A percentile compares a stretch with the other conserved stretches of the same genome.
phyloP scores from a whole-genome alignment of 2,113 vertebrate species.

The human (Homo sapiens) region DNA sequence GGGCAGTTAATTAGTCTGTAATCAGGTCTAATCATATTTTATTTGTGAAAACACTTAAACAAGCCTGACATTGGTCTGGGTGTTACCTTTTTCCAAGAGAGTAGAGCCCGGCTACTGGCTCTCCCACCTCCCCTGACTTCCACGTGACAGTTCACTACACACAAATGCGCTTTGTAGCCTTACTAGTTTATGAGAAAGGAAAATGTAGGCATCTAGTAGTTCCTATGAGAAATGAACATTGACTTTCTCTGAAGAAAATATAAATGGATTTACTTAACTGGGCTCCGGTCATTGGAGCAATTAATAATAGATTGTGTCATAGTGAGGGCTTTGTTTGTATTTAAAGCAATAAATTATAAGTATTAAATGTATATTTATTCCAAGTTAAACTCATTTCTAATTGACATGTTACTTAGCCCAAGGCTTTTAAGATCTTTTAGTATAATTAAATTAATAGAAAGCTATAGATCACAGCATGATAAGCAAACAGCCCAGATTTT shows the following conservation, averaged over 20 bases:
- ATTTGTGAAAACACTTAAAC: conserved; percentile 54
- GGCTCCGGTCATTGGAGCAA: conserved; percentile 89
- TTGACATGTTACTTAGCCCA: conserved; percentile 97
- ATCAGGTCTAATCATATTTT: conserved; percentile 5
- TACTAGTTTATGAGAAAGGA: conserved; percentile 69
- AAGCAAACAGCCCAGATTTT: conserved; percentile 94
- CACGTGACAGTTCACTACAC: conserved; percentile 69
- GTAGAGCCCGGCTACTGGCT: neutral
- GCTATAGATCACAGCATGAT: conserved; percentile 96
- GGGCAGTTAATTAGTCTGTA: neutral
- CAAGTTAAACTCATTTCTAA: conserved; percentile 97
- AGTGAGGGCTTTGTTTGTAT: conserved; percentile 90
- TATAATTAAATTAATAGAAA: conserved; percentile 97
- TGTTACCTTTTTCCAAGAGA: conserved; percentile 32
- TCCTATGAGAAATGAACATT: conserved; percentile 91
- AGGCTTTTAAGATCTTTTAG: conserved; percentile 98
- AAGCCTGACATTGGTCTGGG: conserved; percentile 37
- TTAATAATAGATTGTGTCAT: conserved; percentile 97
- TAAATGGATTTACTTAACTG: conserved; percentile 95
- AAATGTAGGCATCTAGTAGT: conserved; percentile 74
- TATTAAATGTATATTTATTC: conserved; percentile 98
- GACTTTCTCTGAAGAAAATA: conserved; percentile 91
- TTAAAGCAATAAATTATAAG: conserved; percentile 95
- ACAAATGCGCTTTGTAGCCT: conserved; percentile 80
- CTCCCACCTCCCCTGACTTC: neutral